phyloP scores from a whole-genome alignment of 2,888 invertebrate species.

The Dorcus parallelipipedus region DNA sequence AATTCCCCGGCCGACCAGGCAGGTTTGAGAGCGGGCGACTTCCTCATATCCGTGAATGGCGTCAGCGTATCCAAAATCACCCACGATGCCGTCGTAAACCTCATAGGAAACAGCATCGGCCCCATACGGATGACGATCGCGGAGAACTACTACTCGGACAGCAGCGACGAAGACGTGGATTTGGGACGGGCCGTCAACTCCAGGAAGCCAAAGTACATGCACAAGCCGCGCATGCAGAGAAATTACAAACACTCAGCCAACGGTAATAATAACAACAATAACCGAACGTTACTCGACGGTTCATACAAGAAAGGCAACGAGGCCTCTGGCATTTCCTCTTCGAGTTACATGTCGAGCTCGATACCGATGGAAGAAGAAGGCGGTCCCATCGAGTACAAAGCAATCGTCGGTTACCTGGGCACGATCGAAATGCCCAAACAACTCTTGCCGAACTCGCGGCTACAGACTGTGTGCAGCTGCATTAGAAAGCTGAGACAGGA shows the following conservation, averaged over 20 bases:
- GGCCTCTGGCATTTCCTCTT: conserved; percentile 18
- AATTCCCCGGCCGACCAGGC: conserved; percentile 89
- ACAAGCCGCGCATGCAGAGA: conserved; percentile 32
- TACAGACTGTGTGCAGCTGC: conserved; percentile 79
- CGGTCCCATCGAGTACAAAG: conserved; percentile 70
- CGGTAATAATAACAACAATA: conserved; percentile 11
- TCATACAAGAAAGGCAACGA: conserved; percentile 23
- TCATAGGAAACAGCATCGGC: conserved; percentile 84
- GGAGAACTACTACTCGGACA: conserved; percentile 81
- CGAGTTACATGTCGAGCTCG: conserved; percentile 23
- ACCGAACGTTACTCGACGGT: conserved; percentile 20
- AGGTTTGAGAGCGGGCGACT: conserved; percentile 88
- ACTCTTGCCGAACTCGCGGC: conserved; percentile 68
- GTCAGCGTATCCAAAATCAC: conserved; percentile 87
- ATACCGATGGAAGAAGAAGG: conserved; percentile 45
- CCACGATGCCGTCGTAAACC: conserved; percentile 88
- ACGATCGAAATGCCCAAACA: conserved; percentile 94
- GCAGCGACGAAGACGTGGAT: conserved; percentile 73
- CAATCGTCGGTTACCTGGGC: conserved; percentile 90
- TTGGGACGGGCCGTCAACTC: conserved; percentile 50
- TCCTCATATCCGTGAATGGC: conserved; percentile 87
- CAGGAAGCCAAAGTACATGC: conserved; percentile 61
- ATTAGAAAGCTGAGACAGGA: conserved; percentile 87
- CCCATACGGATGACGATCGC: conserved; percentile 83
- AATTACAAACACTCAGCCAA: conserved; percentile 18